Evolutionary conservation across 2,888 invertebrate genomes (phyloP), one percentile per base, ranked within the genome.

Genomic region (Drosophila mimica): DNA sequence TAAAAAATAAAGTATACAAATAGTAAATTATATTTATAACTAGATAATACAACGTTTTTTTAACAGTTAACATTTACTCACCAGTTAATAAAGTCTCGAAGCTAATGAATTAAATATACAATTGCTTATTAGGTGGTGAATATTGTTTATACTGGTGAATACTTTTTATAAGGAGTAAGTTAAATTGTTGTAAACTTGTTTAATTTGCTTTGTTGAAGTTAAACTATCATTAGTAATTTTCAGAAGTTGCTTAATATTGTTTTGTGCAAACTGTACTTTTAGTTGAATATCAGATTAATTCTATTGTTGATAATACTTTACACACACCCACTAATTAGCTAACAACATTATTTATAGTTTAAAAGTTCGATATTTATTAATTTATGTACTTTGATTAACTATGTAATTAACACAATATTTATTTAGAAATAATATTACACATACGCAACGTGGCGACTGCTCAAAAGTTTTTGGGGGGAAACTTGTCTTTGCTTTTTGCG

Each of bases 401-500:
- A 40, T 28, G 11, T 34, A 11, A 5, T 8, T 30, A 17, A 9
- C 61, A 49, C 15, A 70, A 25, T 31, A 40, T 13, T 57, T 13
- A 9, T 28, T 15, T 28, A 34, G 11, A 5, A 3, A 20, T 2
- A 34, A 63, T 28, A 70, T 71, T 63, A 48, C 61, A 51, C 54
- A 70, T 78, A 77, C 77, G 77, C 77, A 52, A 51, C 46, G 74
- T 78, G 56, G 57, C 4, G 46, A 34, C 48, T 61, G 30, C 46
- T 9, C 7, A 6, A 28, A 15, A 31, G n/a, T 6, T 30, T 9
- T 28, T n/a, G 7, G 36, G 7, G 0, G 15, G 31, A 1, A 59
- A 28, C 8, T 52, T 28, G 30, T 53, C 31, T 60, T 64, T 17
- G 4, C 33, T 28, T 38, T 59, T 59, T 59, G 30, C 36, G 51